These are phyloP conservation scores for Acanthopleura granulata DNA, from an alignment of 2,888 invertebrate species.

Conservation along the genomic window DNA sequence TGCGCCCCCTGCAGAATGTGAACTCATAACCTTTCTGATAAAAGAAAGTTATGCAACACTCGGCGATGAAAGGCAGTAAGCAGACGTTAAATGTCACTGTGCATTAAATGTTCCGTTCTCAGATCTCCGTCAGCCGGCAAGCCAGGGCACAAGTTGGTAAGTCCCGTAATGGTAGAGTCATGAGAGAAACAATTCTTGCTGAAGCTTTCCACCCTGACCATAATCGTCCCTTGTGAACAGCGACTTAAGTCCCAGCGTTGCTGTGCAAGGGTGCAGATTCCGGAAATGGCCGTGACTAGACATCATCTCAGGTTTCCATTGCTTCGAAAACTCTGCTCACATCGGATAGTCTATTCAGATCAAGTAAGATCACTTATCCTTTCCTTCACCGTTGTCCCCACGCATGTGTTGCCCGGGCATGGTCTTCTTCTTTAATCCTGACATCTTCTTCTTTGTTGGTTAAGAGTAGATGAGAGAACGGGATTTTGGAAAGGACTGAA, in stretches of 20 bases:
- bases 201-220: no score
- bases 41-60: background rate
- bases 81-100: no score
- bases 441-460: background rate
- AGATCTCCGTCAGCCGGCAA: background rate
- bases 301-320: no score
- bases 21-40: background rate
- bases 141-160: background rate
- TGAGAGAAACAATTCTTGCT: no score
- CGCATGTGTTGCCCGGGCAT: background rate
- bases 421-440: background rate
- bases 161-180: no score
- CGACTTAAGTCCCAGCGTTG: no score
- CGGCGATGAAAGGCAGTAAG: background rate
- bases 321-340: no score
- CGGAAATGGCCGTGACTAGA: no score
- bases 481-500: background rate
- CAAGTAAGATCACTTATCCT: background rate
- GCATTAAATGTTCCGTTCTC: background rate
- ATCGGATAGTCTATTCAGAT: no score
- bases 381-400: constrained; percentile 2
- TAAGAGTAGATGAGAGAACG: background rate
- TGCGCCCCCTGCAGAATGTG: no score
- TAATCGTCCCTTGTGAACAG: no score
- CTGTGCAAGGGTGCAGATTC: no score